Base-by-base conservation (phyloP, 2,797 vertebrate species). In the Botia kubotai region DNA sequence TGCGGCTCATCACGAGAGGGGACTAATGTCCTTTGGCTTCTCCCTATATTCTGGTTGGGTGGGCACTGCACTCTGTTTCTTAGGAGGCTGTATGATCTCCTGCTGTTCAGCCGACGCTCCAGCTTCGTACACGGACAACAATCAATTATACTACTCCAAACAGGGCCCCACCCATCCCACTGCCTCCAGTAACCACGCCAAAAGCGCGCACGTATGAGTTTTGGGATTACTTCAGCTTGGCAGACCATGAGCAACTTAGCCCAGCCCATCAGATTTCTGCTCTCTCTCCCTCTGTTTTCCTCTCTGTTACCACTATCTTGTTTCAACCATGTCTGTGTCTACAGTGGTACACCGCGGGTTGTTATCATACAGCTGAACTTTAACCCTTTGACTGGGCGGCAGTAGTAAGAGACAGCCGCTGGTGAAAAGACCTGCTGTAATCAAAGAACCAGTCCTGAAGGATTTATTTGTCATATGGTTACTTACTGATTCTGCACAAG, bases 31-130 rank as follows among this genome's bases (percentile, higher is more conserved):
- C 12, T 99, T 99, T 0, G 97, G 97, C 82, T 98, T 97, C 91
- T 98, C 97, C 10, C 93, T 99, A 65, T 99, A 98, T 83, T 92
- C 95, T 0, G 98, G 98, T 86, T 99, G 97, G 98, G 93, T 97
- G 1, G 97, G 97, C 16, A 94, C 95, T 0, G 91, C 95, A 79
- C 92, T 97, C 86, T 95, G 92, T 90, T 93, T 99, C 55, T 92
- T 99, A 36, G 96, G 97, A 0, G 97, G 96, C 21, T 93, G 89
- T 4, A 91, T 98, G 70, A 94, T 97, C 46, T 88, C 94, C 85
- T 99, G 96, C 92, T 98, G 97, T 87, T 90, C 96, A 0, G 93
- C 94, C 0, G 95, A 97, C 0, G 93, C 94, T 52, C 91, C 96
- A 6, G 93, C 91, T 86, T 81, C 95, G 0, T 96, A 95, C 52